Base-by-base conservation (phyloP, 2,113 vertebrate genomes). In the Pangasianodon gigas region DNA sequence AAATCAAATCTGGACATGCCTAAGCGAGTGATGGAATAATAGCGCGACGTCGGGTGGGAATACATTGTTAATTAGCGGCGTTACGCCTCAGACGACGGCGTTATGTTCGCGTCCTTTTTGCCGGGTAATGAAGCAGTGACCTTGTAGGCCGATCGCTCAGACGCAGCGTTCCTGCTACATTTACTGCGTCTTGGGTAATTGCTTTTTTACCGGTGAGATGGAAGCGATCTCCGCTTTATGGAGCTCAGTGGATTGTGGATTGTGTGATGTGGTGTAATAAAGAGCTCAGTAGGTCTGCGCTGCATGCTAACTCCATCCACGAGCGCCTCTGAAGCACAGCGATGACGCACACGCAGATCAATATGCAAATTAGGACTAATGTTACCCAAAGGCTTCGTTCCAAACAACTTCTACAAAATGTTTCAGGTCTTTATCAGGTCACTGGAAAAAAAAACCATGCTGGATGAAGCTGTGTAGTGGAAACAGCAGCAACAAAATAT, bases 171-270 rank as follows among this genome's bases (percentile, higher is more conserved):
- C 89, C 52, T 37, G 81, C 67, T 84, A 89, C 26, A n/a, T 88
- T 89, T 90, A 87, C 83, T 87, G 79, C 77, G 60, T 84, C 48
- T 87, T 88, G 85, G 69, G 79, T 86, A 90, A 89, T 77, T 71
- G 84, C 52, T 9, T 54, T 90, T 81, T 83, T 77, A 85, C 58
- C 29, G 37, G 83, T 37, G 85, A 89, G 87, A 84, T 89, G 71
- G 84, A 82, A 71, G 79, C 32, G 84, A 89, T 77, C 67, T 83
- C 3, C 4, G 71, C 75, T 89, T 87, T 89, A 90, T 60, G 58
- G 69, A 80, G 85, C 10, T 71, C 44, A n/a, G 37, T 41, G 62
- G 19, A 51, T 87, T 83, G 37, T 41, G 62, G 19, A 51, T 87
- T 83, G 74, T 74, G 75, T 44, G 77, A 65, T 77, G 82, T 46